Evolutionary conservation across 2,888 invertebrate species (phyloP), one percentile per base, ranked within the genome.

Genomic region (Mystacides longicornis): DNA sequence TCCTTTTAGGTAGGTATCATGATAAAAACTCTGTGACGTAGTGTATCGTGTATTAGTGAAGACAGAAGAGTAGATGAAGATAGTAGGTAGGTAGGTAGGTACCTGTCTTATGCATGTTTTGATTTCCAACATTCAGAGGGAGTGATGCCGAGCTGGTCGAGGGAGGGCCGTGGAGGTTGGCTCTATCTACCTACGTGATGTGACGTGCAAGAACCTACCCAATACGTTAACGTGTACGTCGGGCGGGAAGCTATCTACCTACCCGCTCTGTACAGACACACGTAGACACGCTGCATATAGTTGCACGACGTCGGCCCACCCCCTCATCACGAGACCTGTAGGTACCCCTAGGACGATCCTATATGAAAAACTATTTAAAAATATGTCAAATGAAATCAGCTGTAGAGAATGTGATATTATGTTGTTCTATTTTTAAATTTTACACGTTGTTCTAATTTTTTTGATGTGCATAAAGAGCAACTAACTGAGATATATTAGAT

Each of bases 271-370:
- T 37, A 16, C 37, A 37, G 16, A 37, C 37, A 14, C 37, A 37
- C 37, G 37, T 37, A 37, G 37, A 37, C 37, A 37, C 16, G 37
- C 37, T n/a, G n/a, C n/a, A n/a, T n/a, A 37, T 37, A 37, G 37
- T n/a, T 37, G 37, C 37, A 37, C 27, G 16, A 16, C 37, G 37
- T 3, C 37, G 37, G 37, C n/a, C 37, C 37, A 37, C 37, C 37
- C 37, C 37, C 37, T 37, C n/a, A n/a, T n/a, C n/a, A n/a, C n/a
- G n/a, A n/a, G n/a, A n/a, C n/a, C n/a, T n/a, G n/a, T n/a, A n/a
- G n/a, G n/a, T n/a, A n/a, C n/a, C n/a, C n/a, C n/a, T n/a, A n/a
- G n/a, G n/a, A n/a, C n/a, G n/a, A n/a, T n/a, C n/a, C n/a, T n/a
- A n/a, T n/a, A n/a, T n/a, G n/a, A n/a, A n/a, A n/a, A n/a, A n/a